Base-by-base conservation (phyloP, 2,888 invertebrate species). In the Temnothorax unifasciatus region DNA sequence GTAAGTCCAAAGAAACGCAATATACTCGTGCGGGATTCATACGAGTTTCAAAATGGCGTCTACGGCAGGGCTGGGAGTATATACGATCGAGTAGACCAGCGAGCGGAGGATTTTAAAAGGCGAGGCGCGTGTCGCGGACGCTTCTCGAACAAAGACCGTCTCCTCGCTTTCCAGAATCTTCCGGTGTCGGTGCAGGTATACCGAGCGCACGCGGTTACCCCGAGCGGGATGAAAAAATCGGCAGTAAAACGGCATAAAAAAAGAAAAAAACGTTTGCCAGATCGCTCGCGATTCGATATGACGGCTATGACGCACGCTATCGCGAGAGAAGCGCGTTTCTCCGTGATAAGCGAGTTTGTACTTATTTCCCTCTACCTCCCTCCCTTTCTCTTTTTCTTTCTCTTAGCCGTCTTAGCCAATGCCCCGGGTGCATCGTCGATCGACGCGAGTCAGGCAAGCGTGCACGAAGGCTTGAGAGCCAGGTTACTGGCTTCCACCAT, bases 41-140 rank as follows among this genome's bases (percentile, higher is more conserved):
- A 79, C 63, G 73, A 61, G 88, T 90, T 90, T 88, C 90, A 90
- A 90, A 90, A 90, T 90, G 90, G 90, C 90, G 90, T 69, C 86
- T 3, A 13, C 13, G 21, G n/a, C 13, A 21, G 29, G 8, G 8
- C 79, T 44, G 25, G 69, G 59, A 71, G 44, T 76, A 83, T 76
- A 83, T 38, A 73, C 47, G 73, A 63, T 84, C 82, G 85, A 89
- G 83, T 86, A 86, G 84, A 86, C 82, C 79, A 86, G 83, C 84
- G 69, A 66, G 86, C 85, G 77, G 52, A 79, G 54, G 69, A 76
- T 87, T 81, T 68, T 76, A 63, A 88, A 87, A 69, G 68, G 66
- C 25, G 52, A 54, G 84, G 61, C 84, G 75, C 47, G 38, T 38
- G 29, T 59, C 29, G 61, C 25, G 41, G 25, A 57, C 54, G 59